These are phyloP conservation scores for Graptemys geographica DNA, from an alignment of 2,797 vertebrate species.

Conservation along the genomic window DNA sequence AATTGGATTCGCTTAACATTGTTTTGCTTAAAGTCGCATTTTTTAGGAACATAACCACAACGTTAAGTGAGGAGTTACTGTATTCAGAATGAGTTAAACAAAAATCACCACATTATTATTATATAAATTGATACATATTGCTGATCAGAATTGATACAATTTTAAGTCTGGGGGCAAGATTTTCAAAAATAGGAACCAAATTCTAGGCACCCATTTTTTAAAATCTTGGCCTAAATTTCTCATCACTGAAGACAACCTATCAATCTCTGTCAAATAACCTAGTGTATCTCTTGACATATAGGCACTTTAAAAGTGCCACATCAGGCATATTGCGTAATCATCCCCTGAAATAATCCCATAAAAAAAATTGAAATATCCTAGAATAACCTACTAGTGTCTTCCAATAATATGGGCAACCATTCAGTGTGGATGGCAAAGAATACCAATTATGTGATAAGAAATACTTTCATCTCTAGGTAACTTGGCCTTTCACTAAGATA, in stretches of 20 bases:
- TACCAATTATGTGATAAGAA: background rate
- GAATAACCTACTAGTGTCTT: background rate
- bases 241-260: background rate
- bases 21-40: too few relatives aligned
- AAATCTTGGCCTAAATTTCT: background rate
- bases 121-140: background rate
- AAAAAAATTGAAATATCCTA: background rate
- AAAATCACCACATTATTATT: background rate
- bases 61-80: too few relatives aligned
- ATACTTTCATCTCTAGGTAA: background rate
- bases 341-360: background rate
- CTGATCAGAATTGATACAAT: background rate
- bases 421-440: background rate
- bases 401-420: background rate
- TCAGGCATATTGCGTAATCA: background rate
- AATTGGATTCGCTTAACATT: too few relatives aligned
- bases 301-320: background rate
- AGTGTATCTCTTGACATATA: background rate
- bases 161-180: background rate
- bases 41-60: too few relatives aligned
- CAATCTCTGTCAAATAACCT: background rate
- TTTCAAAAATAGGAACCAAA: background rate
- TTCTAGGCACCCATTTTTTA: rapidly evolving
- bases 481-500: background rate
- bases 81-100: background rate